These are phyloP conservation scores for Brachypodius melanocephalos DNA, from an alignment of 2,113 vertebrate species.

Conservation along the genomic window DNA sequence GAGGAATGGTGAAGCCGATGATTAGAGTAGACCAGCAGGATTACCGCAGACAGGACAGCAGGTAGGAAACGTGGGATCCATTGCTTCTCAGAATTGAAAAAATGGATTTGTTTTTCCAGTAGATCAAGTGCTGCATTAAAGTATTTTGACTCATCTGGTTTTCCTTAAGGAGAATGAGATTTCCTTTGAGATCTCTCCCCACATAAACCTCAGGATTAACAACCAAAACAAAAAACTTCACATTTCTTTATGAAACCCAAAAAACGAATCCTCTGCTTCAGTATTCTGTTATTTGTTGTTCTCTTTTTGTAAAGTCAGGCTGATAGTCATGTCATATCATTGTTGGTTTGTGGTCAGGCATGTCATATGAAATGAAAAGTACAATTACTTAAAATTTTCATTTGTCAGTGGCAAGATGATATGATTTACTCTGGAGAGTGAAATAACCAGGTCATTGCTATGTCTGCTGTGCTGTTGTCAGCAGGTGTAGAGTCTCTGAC, in stretches of 20 bases:
- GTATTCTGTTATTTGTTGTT: neutral
- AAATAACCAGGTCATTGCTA: neutral
- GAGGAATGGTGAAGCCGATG: slow-evolving; percentile 92
- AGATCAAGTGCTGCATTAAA: neutral
- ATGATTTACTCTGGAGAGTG: neutral
- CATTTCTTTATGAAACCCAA: neutral
- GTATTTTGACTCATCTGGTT: neutral
- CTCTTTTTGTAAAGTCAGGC: neutral
- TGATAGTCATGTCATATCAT: neutral
- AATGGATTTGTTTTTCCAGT: rapidly evolving
- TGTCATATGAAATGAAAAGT: neutral
- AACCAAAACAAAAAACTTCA: neutral
- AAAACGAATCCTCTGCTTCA: neutral
- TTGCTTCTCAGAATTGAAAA: neutral
- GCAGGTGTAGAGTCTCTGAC: neutral
- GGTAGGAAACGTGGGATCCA: slow-evolving; percentile 61
- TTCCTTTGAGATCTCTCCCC: neutral
- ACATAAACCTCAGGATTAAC: neutral
- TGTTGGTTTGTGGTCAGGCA: neutral
- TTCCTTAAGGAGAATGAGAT: neutral
- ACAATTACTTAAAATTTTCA: neutral
- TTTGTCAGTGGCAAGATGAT: neutral
- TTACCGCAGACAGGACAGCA: slow-evolving; percentile 79
- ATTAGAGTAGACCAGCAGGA: slow-evolving; percentile 83
- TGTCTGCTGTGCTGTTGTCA: neutral